These are phyloP conservation scores for Rhabdornis inornatus DNA, from an alignment of 2,113 vertebrate genomes.

Conservation along the genomic window DNA sequence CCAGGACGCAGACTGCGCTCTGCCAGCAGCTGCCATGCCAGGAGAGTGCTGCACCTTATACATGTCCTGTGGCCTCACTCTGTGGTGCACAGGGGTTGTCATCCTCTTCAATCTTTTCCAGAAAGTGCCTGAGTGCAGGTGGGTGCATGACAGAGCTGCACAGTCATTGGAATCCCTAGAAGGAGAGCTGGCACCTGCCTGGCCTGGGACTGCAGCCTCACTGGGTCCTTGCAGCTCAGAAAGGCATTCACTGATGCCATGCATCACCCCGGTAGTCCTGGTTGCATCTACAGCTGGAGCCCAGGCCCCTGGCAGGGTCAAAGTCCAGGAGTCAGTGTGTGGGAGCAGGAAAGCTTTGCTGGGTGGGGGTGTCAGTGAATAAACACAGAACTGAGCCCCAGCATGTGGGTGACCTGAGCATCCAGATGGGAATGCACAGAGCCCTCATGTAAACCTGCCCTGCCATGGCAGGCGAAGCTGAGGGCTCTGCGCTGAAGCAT, in stretches of 20 bases:
- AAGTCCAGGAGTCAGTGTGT: background rate
- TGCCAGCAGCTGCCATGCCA: rapidly evolving
- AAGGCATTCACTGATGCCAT: rapidly evolving
- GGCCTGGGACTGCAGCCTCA: background rate
- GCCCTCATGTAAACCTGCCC: background rate
- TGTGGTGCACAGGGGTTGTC: background rate
- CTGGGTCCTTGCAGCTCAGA: background rate
- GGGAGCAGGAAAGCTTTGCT: background rate
- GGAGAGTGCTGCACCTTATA: rapidly evolving
- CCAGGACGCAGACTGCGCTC: background rate
- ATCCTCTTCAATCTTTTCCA: background rate
- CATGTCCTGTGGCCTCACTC: rapidly evolving
- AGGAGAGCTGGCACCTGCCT: background rate
- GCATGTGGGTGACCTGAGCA: background rate
- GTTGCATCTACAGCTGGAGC: background rate
- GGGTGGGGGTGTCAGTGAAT: background rate
- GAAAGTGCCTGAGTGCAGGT: background rate
- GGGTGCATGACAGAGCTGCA: background rate
- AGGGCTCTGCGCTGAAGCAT: background rate
- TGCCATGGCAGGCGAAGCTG: rapidly evolving
- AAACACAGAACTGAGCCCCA: background rate
- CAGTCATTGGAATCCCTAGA: background rate
- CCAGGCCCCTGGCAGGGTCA: rapidly evolving
- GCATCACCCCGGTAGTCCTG: rapidly evolving
- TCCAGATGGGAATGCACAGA: rapidly evolving